Evolutionary conservation across 2,888 invertebrate genomes (phyloP).

Genomic region (Encarsia formosa): DNA sequence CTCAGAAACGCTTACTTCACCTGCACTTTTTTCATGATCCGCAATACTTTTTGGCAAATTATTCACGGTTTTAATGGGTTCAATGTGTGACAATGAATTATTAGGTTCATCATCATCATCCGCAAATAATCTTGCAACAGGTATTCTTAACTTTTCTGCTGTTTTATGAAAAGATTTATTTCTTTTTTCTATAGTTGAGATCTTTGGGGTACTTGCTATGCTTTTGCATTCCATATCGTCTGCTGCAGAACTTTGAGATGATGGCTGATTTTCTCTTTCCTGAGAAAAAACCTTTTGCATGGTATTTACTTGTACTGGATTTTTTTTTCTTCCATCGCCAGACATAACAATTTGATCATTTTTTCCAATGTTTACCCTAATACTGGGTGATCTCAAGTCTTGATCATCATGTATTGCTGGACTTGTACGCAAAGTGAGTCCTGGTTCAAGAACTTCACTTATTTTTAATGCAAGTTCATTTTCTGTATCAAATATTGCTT

Average conservation of each 20-base stretch:
- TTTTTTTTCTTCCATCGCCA: slow-evolving; percentile 16
- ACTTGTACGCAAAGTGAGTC: not conserved
- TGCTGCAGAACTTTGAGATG: not conserved
- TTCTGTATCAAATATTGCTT: slow-evolving; percentile 34
- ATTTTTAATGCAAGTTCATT: slow-evolving; percentile 34
- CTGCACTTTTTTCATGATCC: not conserved
- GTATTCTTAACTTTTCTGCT: slow-evolving; percentile 7
- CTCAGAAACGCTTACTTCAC: not conserved
- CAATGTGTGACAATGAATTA: slow-evolving; percentile 8
- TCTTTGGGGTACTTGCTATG: slow-evolving; percentile 27
- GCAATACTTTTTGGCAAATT: not conserved
- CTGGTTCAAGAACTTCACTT: slow-evolving; percentile 26
- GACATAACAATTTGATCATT: slow-evolving; percentile 27
- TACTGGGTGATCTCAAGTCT: slow-evolving; percentile 18
- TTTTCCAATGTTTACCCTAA: slow-evolving; percentile 19
- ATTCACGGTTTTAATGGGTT: not conserved
- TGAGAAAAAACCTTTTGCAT: not conserved
- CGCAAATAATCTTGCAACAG: slow-evolving; percentile 20
- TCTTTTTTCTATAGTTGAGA: not conserved
- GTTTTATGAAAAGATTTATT: not conserved
- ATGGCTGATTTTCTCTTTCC: not conserved
- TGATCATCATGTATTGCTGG: not conserved
- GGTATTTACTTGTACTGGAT: slow-evolving; percentile 21
- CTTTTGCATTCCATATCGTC: slow-evolving; percentile 11
- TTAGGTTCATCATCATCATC: slow-evolving; percentile 14